A percentile compares a stretch with the other conserved stretches of the same genome.
These are phyloP conservation scores for Maniola jurtina DNA, from an alignment of 1,140 invertebrate genomes.

Conservation along the genomic window DNA sequence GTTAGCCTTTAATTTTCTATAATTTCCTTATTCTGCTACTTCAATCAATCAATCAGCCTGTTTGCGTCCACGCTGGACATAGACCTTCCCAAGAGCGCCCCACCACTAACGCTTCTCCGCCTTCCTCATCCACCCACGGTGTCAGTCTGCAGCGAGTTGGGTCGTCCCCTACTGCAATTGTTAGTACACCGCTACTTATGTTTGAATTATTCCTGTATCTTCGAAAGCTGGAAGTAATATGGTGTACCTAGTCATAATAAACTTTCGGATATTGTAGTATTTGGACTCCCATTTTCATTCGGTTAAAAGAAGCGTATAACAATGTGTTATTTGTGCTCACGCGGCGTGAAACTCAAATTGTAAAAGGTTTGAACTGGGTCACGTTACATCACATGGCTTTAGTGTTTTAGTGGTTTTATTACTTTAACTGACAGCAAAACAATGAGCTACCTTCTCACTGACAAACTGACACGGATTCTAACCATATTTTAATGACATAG, in stretches of 20 bases:
- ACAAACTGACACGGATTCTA: background rate
- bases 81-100: too few species aligned
- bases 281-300: slow-evolving; percentile 5
- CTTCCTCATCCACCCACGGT: too few species aligned
- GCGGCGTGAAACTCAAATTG: slow-evolving; percentile 18
- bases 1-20: too few species aligned
- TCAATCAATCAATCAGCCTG: too few species aligned
- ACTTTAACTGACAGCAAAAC: slow-evolving; percentile 10
- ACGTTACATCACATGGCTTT: slow-evolving; percentile 15
- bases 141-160: too few species aligned
- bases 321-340: slow-evolving; percentile 12
- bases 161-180: too few species aligned
- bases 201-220: background rate
- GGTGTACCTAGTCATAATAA: background rate
- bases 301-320: slow-evolving; percentile 4
- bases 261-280: slow-evolving; percentile 11
- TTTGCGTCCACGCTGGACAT: too few species aligned
- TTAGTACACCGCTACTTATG: too few species aligned
- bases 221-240: background rate
- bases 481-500: too few species aligned
- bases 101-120: too few species aligned
- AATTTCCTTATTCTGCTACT: too few species aligned
- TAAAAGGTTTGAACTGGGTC: slow-evolving; percentile 18
- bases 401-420: slow-evolving; percentile 11
- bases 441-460: background rate